These are phyloP conservation scores for Eurypyga helias DNA, from an alignment of 2,113 vertebrate species.

Conservation along the genomic window DNA sequence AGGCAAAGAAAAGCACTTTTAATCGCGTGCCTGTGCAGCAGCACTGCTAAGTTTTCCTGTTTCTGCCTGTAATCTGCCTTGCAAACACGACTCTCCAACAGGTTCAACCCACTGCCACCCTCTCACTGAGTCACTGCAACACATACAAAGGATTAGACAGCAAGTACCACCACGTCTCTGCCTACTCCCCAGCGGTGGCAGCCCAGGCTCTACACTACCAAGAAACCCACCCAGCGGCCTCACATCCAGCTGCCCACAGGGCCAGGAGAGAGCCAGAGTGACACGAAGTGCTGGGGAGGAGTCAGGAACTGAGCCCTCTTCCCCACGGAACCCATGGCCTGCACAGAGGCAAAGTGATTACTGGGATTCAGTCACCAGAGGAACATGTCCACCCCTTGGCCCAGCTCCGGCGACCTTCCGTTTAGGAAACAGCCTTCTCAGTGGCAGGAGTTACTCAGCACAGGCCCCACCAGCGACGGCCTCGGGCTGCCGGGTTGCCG, in stretches of 20 bases:
- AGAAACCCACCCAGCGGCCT: neutral
- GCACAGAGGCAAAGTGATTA: neutral
- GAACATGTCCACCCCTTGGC: neutral
- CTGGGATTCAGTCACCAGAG: neutral
- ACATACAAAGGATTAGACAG: neutral
- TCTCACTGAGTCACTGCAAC: neutral
- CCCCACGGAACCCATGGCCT: rapidly evolving
- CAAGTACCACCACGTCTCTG: neutral
- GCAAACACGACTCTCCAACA: neutral
- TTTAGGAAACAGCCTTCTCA: neutral
- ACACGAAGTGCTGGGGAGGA: neutral
- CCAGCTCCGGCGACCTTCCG: neutral
- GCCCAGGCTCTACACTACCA: neutral
- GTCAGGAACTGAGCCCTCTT: neutral
- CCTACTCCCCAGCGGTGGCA: neutral
- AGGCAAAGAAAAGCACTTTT: conserved; percentile 32
- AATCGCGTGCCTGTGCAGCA: neutral
- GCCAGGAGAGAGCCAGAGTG: neutral
- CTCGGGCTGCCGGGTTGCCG: rapidly evolving
- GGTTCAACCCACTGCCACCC: neutral
- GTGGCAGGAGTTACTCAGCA: neutral
- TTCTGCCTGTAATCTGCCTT: neutral
- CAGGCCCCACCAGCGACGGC: neutral
- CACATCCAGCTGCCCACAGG: neutral
- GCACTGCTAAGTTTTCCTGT: neutral